Conservation (phyloP, 2,113 vertebrate species). For the Hemiprocne comata region DNA sequence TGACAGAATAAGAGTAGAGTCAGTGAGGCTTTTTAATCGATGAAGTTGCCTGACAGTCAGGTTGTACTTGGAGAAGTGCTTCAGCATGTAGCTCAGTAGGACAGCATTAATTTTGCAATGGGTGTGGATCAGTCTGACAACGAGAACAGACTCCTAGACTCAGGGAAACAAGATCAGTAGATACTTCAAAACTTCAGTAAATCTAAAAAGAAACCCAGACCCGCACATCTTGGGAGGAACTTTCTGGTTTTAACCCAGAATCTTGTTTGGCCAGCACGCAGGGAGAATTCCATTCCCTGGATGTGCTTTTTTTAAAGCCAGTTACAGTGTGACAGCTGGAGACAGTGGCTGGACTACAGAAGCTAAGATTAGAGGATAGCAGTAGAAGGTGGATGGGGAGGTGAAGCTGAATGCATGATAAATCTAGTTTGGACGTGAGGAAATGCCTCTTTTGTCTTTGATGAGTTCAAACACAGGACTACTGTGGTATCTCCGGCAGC, state of each 20-base stretch:
- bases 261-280: neutral
- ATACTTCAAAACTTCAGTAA: neutral
- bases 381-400: neutral
- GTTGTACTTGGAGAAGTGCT: neutral
- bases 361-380: neutral
- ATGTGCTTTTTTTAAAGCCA: neutral
- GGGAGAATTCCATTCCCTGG: neutral
- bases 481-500: neutral
- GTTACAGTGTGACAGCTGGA: neutral
- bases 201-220: neutral
- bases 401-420: accelerated
- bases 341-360: neutral
- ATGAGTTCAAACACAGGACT: neutral
- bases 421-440: neutral
- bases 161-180: neutral
- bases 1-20: neutral
- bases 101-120: too few relatives aligned
- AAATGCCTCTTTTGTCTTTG: neutral
- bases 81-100: neutral
- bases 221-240: neutral
- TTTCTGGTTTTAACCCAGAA: neutral
- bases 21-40: too few relatives aligned
- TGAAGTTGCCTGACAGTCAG: neutral
- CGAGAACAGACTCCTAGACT: neutral
- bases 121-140: neutral